Conservation (phyloP, 2,888 invertebrate genomes). For the Diaperis boleti region DNA sequence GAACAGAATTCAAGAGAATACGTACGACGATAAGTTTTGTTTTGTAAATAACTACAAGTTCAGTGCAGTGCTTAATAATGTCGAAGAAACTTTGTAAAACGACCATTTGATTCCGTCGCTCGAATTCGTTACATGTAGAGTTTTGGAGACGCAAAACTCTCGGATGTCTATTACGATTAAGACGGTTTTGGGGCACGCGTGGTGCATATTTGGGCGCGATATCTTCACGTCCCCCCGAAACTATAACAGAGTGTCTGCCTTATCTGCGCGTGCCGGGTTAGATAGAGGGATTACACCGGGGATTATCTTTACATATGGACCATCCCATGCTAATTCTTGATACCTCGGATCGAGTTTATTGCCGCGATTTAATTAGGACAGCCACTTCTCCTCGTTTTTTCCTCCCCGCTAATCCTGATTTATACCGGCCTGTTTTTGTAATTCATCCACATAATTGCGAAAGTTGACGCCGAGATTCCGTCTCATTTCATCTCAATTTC, state of each 20-base stretch:
- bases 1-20: too few species aligned
- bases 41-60: too few species aligned
- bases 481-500: slow-evolving; percentile 63
- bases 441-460: slow-evolving; percentile 62
- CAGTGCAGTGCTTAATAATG: too few species aligned
- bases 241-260: slow-evolving; percentile 37
- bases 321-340: slow-evolving; percentile 62
- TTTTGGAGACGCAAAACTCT: slow-evolving; percentile 13
- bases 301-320: slow-evolving; percentile 66
- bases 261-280: slow-evolving; percentile 54
- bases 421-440: slow-evolving; percentile 56
- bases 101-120: too few species aligned
- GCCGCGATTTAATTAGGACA: slow-evolving; percentile 16
- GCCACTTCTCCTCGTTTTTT: slow-evolving; percentile 12
- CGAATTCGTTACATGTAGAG: neutral
- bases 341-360: slow-evolving; percentile 40
- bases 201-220: slow-evolving; percentile 37
- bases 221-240: slow-evolving; percentile 39
- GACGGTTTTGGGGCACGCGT: slow-evolving; percentile 33
- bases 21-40: too few species aligned
- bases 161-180: slow-evolving; percentile 42
- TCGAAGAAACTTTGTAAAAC: too few species aligned
- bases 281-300: slow-evolving; percentile 63
- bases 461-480: slow-evolving; percentile 62
- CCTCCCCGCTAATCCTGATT: too few species aligned